These are phyloP conservation scores for Oryzias celebensis DNA, from an alignment of 2,113 vertebrate species.

Conservation along the genomic window DNA sequence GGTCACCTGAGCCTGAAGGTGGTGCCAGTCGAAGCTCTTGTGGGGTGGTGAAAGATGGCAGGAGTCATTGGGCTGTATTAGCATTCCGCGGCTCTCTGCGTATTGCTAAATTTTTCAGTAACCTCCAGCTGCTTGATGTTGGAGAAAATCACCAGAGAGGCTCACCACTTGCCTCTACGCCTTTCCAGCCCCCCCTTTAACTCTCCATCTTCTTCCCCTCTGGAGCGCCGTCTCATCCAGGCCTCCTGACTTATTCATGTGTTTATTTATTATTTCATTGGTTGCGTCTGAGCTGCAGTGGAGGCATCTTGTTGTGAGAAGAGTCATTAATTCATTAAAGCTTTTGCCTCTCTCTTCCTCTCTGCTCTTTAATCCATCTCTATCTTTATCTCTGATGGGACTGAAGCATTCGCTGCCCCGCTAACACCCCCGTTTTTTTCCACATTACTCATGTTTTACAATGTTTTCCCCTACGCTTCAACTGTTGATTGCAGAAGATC, in stretches of 20 bases:
- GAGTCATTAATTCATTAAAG: conserved; percentile 81
- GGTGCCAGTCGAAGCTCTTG: conserved; percentile 33
- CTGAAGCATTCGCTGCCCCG: background rate
- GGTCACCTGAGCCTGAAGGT: conserved; percentile 75
- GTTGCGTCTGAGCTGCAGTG: conserved; percentile 59
- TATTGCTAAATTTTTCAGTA: conserved; percentile 81
- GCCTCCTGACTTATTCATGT: conserved; percentile 81
- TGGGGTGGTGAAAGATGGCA: conserved; percentile 11
- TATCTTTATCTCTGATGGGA: conserved; percentile 39
- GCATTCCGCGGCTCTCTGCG: conserved; percentile 71
- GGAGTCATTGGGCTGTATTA: conserved; percentile 60
- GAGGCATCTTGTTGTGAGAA: conserved; percentile 69
- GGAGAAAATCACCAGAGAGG: conserved; percentile 77
- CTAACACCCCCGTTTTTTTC: conserved; percentile 12
- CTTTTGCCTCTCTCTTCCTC: conserved; percentile 23
- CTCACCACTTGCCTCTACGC: conserved; percentile 56
- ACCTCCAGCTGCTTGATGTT: conserved; percentile 82
- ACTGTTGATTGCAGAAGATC: conserved; percentile 3
- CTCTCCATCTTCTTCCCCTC: conserved; percentile 49
- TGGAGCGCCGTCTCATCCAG: conserved; percentile 71
- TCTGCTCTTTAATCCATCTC: conserved; percentile 38
- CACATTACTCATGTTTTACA: conserved; percentile 8
- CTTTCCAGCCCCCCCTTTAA: conserved; percentile 25
- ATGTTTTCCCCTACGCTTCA: background rate
- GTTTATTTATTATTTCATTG: conserved; percentile 82